These are phyloP conservation scores for Aphelinus certus DNA, from an alignment of 1,140 invertebrate genomes.

Conservation along the genomic window DNA sequence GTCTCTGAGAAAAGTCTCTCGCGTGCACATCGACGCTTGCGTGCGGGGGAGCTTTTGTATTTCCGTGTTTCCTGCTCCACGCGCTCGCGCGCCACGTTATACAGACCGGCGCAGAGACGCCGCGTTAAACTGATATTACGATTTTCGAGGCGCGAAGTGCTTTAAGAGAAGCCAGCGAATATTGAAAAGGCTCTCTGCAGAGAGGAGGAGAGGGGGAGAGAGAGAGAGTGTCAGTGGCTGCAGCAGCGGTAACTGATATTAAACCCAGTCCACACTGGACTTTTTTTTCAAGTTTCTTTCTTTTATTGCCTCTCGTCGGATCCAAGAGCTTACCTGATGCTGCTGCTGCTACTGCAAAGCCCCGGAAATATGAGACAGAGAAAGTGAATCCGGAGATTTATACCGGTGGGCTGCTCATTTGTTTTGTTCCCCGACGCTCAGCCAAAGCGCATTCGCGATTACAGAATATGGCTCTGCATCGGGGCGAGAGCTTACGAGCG, in stretches of 20 bases:
- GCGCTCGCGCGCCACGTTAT: not conserved
- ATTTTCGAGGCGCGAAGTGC: conserved; percentile 16
- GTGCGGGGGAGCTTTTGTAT: not conserved
- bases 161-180: not conserved
- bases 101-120: not conserved
- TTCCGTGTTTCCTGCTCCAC: conserved; percentile 1
- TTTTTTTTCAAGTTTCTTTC: not conserved
- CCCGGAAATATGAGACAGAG: conserved; percentile 4
- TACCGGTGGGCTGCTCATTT: not conserved
- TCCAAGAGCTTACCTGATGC: conserved; percentile 24
- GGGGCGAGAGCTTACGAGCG: no score
- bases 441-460: no score
- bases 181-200: conserved; percentile 13
- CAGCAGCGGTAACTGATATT: conserved; percentile 32
- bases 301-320: conserved; percentile 27
- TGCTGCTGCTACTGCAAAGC: not conserved
- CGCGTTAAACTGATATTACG: conserved; percentile 31
- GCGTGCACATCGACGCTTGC: conserved; percentile 1
- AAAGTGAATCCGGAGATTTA: conserved; percentile 18
- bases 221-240: not conserved
- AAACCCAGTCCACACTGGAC: conserved; percentile 16
- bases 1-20: not conserved
- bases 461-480: no score
- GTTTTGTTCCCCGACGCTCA: not conserved
- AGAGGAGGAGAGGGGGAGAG: not conserved